These are phyloP conservation scores for Zhengitettix transpicula DNA, from an alignment of 2,888 invertebrate genomes.

Conservation along the genomic window DNA sequence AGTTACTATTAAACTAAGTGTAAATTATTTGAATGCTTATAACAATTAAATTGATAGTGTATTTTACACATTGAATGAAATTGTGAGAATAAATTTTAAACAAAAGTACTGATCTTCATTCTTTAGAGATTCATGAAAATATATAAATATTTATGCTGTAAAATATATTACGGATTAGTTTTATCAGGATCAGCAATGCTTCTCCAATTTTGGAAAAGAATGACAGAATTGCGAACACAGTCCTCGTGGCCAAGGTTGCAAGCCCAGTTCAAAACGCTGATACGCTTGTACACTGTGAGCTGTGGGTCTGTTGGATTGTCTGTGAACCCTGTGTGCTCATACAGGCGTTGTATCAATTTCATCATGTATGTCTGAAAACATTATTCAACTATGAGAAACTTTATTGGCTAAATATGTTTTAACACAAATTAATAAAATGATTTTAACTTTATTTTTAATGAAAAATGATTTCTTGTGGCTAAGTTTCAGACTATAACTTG, in stretches of 20 bases:
- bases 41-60: too few species aligned
- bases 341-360: slow-evolving; percentile 45
- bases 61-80: neutral
- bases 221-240: slow-evolving; percentile 55
- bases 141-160: neutral
- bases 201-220: slow-evolving; percentile 61
- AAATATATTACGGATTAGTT: slow-evolving; percentile 48
- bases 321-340: slow-evolving; percentile 50
- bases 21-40: too few species aligned
- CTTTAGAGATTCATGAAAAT: neutral
- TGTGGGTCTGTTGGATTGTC: slow-evolving; percentile 45
- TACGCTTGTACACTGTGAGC: slow-evolving; percentile 50
- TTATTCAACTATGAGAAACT: too few species aligned
- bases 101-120: too few species aligned
- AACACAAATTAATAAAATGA: too few species aligned
- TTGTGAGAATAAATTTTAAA: neutral
- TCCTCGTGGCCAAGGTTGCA: slow-evolving; percentile 57
- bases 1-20: too few species aligned
- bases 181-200: slow-evolving; percentile 49
- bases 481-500: too few species aligned
- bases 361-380: slow-evolving; percentile 45
- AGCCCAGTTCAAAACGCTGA: slow-evolving; percentile 54
- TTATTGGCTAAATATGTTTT: too few species aligned
- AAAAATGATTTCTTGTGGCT: too few species aligned
- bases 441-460: too few species aligned